A percentile compares a stretch with the other conserved stretches of the same genome.
Evolutionary conservation across 2,113 vertebrate genomes (phyloP).

Genomic region (Glaucidium brasilianum): DNA sequence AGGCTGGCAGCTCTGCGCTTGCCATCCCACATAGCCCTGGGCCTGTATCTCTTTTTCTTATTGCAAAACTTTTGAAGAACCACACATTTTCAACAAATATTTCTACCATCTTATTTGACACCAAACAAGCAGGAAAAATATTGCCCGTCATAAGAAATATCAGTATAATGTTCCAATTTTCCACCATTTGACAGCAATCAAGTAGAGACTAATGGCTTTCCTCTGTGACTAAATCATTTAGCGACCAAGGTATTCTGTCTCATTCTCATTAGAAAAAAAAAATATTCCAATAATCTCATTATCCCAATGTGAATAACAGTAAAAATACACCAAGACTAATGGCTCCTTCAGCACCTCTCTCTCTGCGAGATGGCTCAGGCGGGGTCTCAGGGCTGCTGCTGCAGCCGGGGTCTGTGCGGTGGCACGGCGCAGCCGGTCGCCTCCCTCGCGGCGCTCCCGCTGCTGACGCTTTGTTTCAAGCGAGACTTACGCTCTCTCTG

Average conservation of each 20-base stretch:
- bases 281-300: slow-evolving; percentile 88
- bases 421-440: neutral
- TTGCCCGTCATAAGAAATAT: slow-evolving; percentile 78
- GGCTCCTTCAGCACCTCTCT: slow-evolving; percentile 61
- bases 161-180: slow-evolving; percentile 81
- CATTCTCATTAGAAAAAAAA: slow-evolving; percentile 85
- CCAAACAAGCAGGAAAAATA: slow-evolving; percentile 67
- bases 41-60: neutral
- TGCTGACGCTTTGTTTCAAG: neutral
- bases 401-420: neutral
- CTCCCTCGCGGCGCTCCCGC: neutral
- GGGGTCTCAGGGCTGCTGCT: slow-evolving; percentile 32
- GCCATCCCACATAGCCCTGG: neutral
- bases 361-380: slow-evolving; percentile 62
- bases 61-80: neutral
- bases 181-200: slow-evolving; percentile 88
- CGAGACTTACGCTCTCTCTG: neutral
- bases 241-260: slow-evolving; percentile 84
- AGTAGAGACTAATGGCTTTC: slow-evolving; percentile 83
- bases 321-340: slow-evolving; percentile 82
- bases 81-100: neutral
- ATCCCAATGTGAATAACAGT: slow-evolving; percentile 83
- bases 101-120: slow-evolving; percentile 51
- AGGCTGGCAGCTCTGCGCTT: neutral
- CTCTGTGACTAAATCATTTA: slow-evolving; percentile 84